Percentiles rank a stretch among this genome's conserved stretches.
Evolutionary conservation across 2,888 invertebrate genomes (phyloP).

Genomic region (Dynastes grantii): DNA sequence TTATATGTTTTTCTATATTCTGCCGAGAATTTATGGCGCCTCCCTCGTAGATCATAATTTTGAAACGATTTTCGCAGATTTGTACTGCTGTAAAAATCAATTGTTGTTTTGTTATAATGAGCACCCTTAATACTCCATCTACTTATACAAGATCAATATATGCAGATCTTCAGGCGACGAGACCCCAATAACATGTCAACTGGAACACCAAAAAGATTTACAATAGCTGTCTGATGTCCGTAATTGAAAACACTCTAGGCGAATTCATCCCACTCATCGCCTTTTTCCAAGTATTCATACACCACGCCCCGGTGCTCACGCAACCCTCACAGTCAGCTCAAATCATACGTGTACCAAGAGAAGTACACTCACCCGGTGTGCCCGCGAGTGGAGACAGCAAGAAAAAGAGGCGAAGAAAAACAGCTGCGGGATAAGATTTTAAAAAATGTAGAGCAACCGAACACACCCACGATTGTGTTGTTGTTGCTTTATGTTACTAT

Average conservation of each 20-base stretch:
- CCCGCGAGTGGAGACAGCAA: slow-evolving; percentile 16
- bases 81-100: too few species aligned
- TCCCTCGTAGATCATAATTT: too few species aligned
- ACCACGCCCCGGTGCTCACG: slow-evolving; percentile 42
- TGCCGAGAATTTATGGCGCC: too few species aligned
- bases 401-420: slow-evolving; percentile 43
- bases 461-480: slow-evolving; percentile 53
- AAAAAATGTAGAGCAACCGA: slow-evolving; percentile 52
- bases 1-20: too few species aligned
- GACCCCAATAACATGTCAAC: slow-evolving; percentile 37
- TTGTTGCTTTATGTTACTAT: slow-evolving; percentile 44
- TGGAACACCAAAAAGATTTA: slow-evolving; percentile 41
- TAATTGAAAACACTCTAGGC: slow-evolving; percentile 56
- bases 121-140: too few species aligned
- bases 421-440: slow-evolving; percentile 51
- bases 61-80: too few species aligned
- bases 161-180: not conserved
- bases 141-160: too few species aligned
- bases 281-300: slow-evolving; percentile 17
- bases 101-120: too few species aligned
- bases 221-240: slow-evolving; percentile 49
- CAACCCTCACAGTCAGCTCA: slow-evolving; percentile 35
- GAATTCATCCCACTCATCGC: slow-evolving; percentile 54
- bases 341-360: slow-evolving; percentile 24
- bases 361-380: slow-evolving; percentile 31